These are phyloP conservation scores for Chiloscyllium punctatum DNA, from an alignment of 2,797 vertebrate genomes.

Conservation along the genomic window DNA sequence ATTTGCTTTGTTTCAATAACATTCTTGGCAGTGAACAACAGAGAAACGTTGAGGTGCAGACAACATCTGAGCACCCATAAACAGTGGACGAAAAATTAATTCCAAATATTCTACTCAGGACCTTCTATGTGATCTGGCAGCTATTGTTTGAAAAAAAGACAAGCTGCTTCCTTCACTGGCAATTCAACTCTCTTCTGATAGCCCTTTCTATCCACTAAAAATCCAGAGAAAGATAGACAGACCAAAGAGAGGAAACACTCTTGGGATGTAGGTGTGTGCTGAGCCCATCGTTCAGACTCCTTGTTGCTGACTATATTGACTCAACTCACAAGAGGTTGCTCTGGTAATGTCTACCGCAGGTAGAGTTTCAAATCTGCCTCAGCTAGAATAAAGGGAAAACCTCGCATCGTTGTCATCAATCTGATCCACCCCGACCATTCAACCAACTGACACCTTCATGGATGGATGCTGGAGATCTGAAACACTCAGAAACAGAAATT, in stretches of 20 bases:
- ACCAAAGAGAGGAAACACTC: background rate
- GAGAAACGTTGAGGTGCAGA: background rate
- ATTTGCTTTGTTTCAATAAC: background rate
- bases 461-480: no score
- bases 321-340: no score
- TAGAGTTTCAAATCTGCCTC: no score
- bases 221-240: background rate
- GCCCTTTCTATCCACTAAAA: background rate
- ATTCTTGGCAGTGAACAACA: background rate
- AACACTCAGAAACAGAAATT: no score
- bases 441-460: no score
- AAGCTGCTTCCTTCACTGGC: background rate
- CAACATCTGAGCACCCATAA: background rate
- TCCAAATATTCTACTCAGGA: background rate
- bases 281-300: background rate
- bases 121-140: background rate
- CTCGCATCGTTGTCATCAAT: no score
- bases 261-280: no score
- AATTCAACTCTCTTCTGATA: background rate
- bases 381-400: no score
- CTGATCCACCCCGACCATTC: no score
- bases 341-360: no score
- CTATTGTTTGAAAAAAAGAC: background rate
- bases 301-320: background rate
- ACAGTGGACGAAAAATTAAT: background rate